Percentiles rank a stretch among this genome's conserved stretches.
Evolutionary conservation across 1,140 invertebrate species (phyloP).

Genomic region (Frieseomelitta varia): DNA sequence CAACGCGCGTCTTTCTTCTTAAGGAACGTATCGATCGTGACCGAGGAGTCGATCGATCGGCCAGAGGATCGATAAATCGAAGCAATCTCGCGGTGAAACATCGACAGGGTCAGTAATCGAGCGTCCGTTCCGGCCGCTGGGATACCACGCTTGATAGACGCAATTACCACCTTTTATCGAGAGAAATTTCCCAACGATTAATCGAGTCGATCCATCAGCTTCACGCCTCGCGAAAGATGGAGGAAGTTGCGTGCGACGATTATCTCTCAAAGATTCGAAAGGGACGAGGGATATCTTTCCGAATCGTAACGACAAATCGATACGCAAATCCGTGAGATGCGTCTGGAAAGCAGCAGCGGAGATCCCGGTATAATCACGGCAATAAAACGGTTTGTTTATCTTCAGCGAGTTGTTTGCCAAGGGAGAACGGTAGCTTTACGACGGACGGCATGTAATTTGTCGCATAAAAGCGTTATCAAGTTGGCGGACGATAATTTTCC

Average conservation of each 20-base stretch:
- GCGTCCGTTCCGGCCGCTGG: background rate
- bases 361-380: background rate
- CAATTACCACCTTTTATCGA: background rate
- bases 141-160: background rate
- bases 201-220: slow-evolving; percentile 1
- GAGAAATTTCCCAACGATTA: background rate
- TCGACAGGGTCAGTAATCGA: background rate
- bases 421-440: slow-evolving; percentile 18
- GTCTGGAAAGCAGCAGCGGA: no score
- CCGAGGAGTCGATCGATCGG: background rate
- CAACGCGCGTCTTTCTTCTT: background rate
- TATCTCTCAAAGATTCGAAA: background rate
- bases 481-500: slow-evolving; percentile 18
- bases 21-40: slow-evolving; percentile 18
- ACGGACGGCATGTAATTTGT: slow-evolving; percentile 36
- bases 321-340: background rate
- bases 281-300: background rate
- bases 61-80: slow-evolving; percentile 19
- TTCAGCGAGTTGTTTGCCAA: background rate
- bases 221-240: background rate
- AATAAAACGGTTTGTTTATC: slow-evolving; percentile 40
- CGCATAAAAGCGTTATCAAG: slow-evolving; percentile 20
- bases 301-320: background rate
- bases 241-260: background rate
- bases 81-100: slow-evolving; percentile 2